Evolutionary conservation across 2,797 vertebrate genomes (phyloP).

Genomic region (Lindbergichthys nudifrons): DNA sequence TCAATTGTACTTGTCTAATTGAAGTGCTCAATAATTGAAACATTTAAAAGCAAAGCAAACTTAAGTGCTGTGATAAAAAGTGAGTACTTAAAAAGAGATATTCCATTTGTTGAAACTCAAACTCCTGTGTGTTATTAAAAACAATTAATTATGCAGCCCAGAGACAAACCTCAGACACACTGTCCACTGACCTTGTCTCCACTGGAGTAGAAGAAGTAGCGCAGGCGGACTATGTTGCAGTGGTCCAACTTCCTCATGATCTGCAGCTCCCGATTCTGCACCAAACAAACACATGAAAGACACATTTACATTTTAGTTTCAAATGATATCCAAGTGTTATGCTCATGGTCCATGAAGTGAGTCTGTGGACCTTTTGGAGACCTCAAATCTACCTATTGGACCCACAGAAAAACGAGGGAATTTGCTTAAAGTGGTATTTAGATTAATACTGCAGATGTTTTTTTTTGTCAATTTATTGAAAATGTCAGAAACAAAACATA

Average conservation of each 20-base stretch:
- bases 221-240: slow-evolving; percentile 98
- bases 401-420: not conserved
- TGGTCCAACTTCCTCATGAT: slow-evolving; percentile 99
- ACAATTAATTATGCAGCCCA: not conserved
- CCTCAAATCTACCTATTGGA: slow-evolving; percentile 2
- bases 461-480: too few species aligned
- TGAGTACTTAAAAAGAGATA: not conserved
- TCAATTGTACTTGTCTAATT: not conserved
- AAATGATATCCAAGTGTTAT: not conserved
- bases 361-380: not conserved
- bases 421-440: not conserved
- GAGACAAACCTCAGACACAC: slow-evolving; percentile 5
- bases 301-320: not conserved
- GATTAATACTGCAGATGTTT: too few species aligned
- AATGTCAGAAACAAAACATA: too few species aligned
- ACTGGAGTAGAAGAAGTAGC: slow-evolving; percentile 99
- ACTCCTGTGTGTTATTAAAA: not conserved
- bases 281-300: slow-evolving; percentile 2
- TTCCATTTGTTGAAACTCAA: not conserved
- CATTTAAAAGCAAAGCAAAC: not conserved
- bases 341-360: not conserved
- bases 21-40: slow-evolving; percentile 8
- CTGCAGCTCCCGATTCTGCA: slow-evolving; percentile 95
- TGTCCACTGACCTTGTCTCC: slow-evolving; percentile 92
- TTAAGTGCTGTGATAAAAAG: not conserved